A percentile compares a stretch with the other conserved stretches of the same genome.
Conservation (phyloP, 1,140 invertebrate species). For the Nymphalis io region DNA sequence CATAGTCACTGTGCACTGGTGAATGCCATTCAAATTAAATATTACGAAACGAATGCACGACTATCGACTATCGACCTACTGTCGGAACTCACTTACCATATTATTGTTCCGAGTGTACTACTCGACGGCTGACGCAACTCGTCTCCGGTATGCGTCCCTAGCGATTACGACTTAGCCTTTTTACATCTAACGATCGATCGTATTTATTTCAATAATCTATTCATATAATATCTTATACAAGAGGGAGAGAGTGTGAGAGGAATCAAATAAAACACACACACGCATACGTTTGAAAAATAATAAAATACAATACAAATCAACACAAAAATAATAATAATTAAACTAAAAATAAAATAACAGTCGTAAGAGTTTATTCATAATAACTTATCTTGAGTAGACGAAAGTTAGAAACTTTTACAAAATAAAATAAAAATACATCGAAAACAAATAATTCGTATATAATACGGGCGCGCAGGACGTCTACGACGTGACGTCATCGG, state of each 20-base stretch:
- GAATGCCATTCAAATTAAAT: slow-evolving; percentile 40
- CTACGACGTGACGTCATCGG: no score
- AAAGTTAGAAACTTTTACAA: neutral
- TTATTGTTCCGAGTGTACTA: neutral
- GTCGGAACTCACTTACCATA: neutral
- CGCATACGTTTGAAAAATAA: slow-evolving; percentile 9
- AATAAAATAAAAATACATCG: neutral
- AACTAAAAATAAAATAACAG: slow-evolving; percentile 16
- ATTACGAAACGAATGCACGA: neutral
- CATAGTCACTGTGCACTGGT: slow-evolving; percentile 41
- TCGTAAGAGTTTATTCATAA: neutral
- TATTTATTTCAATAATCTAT: neutral
- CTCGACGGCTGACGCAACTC: neutral
- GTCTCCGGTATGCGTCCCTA: no score
- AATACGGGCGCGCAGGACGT: no score
- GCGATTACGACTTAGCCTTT: no score
- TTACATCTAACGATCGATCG: neutral
- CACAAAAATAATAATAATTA: slow-evolving; percentile 8
- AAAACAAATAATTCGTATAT: no score
- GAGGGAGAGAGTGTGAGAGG: neutral
- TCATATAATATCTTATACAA: neutral
- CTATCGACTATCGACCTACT: neutral
- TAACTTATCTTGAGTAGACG: neutral
- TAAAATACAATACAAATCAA: slow-evolving; percentile 12
- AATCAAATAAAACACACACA: slow-evolving; percentile 12